These are phyloP conservation scores for Meriones psammophilus DNA, from an alignment of 2,797 vertebrate species.

Conservation along the genomic window DNA sequence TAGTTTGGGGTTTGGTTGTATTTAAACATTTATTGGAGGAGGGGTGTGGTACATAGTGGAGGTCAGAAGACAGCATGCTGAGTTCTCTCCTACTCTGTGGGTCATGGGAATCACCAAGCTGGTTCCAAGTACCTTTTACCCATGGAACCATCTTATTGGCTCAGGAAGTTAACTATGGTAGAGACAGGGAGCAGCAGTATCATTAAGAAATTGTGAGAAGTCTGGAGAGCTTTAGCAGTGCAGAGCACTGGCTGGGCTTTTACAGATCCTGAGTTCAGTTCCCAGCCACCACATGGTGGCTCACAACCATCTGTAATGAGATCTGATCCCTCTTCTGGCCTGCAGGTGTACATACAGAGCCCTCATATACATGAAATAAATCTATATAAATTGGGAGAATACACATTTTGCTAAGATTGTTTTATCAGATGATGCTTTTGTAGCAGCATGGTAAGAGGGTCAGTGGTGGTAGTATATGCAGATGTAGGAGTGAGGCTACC, in stretches of 20 bases:
- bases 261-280: too few species aligned
- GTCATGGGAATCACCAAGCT: not conserved
- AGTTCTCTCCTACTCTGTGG: not conserved
- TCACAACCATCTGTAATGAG: too few species aligned
- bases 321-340: too few species aligned
- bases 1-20: not conserved
- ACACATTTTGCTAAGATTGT: not conserved
- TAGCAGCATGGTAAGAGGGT: not conserved
- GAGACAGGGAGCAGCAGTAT: not conserved
- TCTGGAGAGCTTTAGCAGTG: too few species aligned
- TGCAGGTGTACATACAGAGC: too few species aligned
- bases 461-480: not conserved
- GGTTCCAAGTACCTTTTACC: not conserved
- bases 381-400: not conserved
- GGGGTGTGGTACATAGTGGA: not conserved
- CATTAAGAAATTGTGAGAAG: not conserved
- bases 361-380: not conserved
- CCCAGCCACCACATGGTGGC: too few species aligned
- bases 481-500: not conserved
- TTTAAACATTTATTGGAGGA: not conserved
- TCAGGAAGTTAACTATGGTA: constrained; percentile 19
- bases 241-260: too few species aligned
- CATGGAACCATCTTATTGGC: not conserved
- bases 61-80: not conserved
- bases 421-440: constrained; percentile 41